Percentiles rank a stretch among this genome's conserved stretches.
phyloP scores from a whole-genome alignment of 2,888 invertebrate genomes.

The Noctua fimbriata region DNA sequence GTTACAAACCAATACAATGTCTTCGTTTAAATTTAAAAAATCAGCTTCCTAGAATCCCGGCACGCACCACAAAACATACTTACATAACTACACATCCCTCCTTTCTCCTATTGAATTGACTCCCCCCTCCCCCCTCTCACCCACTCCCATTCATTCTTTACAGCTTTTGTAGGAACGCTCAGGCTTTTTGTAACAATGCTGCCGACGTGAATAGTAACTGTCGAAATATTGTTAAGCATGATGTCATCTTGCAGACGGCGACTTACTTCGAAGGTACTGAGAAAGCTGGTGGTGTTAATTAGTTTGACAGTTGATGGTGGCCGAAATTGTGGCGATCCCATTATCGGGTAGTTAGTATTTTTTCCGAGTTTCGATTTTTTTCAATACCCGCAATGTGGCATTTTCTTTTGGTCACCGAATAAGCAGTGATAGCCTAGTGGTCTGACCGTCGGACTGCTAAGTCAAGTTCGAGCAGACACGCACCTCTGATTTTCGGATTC shows the following conservation, averaged over 20 bases:
- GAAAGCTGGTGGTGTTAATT: conserved; percentile 49
- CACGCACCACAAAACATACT: conserved; percentile 86
- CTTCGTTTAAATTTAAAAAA: conserved; percentile 61
- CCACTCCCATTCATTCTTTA: conserved; percentile 87
- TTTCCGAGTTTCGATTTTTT: not conserved
- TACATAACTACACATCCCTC: conserved; percentile 86
- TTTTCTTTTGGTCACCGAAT: not conserved
- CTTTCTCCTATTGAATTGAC: conserved; percentile 86
- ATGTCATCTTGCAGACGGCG: conserved; percentile 77
- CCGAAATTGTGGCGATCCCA: not conserved
- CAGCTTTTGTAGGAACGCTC: conserved; percentile 86
- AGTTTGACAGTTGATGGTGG: conserved; percentile 27
- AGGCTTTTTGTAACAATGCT: conserved; percentile 86
- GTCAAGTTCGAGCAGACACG: too few relatives aligned
- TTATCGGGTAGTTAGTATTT: not conserved
- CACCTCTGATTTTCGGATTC: too few relatives aligned
- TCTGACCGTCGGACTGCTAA: too few relatives aligned
- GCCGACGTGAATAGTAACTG: conserved; percentile 84
- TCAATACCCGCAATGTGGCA: not conserved
- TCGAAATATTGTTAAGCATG: conserved; percentile 86
- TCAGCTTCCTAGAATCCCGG: conserved; percentile 66
- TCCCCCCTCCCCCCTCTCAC: conserved; percentile 74
- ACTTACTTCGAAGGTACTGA: conserved; percentile 62
- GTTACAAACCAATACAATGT: conserved; percentile 37
- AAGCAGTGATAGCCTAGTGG: too few relatives aligned